Base-by-base conservation (phyloP, 2,113 vertebrate genomes). In the Barnardius zonarius region DNA sequence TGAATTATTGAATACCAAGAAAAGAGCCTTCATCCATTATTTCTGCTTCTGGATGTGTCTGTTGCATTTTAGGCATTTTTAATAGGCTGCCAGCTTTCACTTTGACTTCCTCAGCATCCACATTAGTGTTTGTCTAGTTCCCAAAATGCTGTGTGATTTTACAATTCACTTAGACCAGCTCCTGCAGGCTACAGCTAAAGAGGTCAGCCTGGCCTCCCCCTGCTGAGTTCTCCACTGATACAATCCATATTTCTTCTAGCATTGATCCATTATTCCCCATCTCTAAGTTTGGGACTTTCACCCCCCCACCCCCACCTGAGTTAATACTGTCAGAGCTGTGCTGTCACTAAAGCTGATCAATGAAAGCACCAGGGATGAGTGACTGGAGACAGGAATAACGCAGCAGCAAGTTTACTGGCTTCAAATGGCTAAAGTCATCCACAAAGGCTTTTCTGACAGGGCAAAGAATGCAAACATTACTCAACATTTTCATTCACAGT, bases 251-350 rank as follows among this genome's bases (percentile, higher is more conserved):
- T 79, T 48, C 48, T 89, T 76, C 25, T 22, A 83, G 27, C 43
- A 91, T 0, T 43, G 69, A 74, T 72, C 33, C 30, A 15, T 72
- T 80, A 64, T 23, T 20, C 13, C 13, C 30, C 14, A 48, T 13
- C 30, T 57, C 49, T 19, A 73, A 4, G 0, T 28, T 2, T 51
- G 35, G 13, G 30, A 37, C 57, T 76, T 72, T 49, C 16, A 28
- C 11, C 24, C 11, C 30, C 18, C 8, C 37, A 8, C 37, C 0
- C 16, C 5, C 4, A 8, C 24, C 44, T 2, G 0, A 61, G 49
- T 44, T 57, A 69, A 76, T 23, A 27, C 1, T 66, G 27, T 17
- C 82, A 78, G 46, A 88, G 46, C 73, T 68, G 72, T 39, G 64
- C 64, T 78, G 64, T 46, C 68, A 43, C 28, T 48, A 13, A 43